A percentile compares a stretch with the other conserved stretches of the same genome.
phyloP scores from a whole-genome alignment of 2,888 invertebrate genomes.

The Phrixothrix hirtus region DNA sequence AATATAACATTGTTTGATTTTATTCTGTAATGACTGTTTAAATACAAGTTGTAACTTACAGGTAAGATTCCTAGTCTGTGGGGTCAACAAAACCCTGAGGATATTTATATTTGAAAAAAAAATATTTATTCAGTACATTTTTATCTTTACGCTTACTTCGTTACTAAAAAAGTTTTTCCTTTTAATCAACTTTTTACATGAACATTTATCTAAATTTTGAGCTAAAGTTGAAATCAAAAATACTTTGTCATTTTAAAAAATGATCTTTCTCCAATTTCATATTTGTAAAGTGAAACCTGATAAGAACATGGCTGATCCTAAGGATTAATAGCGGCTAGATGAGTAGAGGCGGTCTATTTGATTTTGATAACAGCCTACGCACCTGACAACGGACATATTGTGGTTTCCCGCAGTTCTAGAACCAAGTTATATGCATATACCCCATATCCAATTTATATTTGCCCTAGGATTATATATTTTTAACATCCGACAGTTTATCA shows the following conservation, averaged over 20 bases:
- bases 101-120: no score
- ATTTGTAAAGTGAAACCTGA: slow-evolving; percentile 28
- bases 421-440: slow-evolving; percentile 35
- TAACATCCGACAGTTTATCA: slow-evolving; percentile 31
- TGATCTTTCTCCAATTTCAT: slow-evolving; percentile 31
- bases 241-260: no score
- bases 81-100: no score
- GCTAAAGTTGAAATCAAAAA: no score
- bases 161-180: not conserved
- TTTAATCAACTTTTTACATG: not conserved
- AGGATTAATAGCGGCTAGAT: slow-evolving; percentile 53
- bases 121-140: no score
- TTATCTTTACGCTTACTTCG: not conserved
- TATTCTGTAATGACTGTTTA: no score
- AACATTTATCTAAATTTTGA: no score
- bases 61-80: no score
- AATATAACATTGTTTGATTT: no score
- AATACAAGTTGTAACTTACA: no score
- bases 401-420: slow-evolving; percentile 35
- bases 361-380: slow-evolving; percentile 48
- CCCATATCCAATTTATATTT: slow-evolving; percentile 38
- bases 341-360: slow-evolving; percentile 52
- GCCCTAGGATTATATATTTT: slow-evolving; percentile 37
- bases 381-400: slow-evolving; percentile 53
- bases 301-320: slow-evolving; percentile 41